These are phyloP conservation scores for Notocelia uddmanniana DNA, from an alignment of 2,888 invertebrate species.

Conservation along the genomic window DNA sequence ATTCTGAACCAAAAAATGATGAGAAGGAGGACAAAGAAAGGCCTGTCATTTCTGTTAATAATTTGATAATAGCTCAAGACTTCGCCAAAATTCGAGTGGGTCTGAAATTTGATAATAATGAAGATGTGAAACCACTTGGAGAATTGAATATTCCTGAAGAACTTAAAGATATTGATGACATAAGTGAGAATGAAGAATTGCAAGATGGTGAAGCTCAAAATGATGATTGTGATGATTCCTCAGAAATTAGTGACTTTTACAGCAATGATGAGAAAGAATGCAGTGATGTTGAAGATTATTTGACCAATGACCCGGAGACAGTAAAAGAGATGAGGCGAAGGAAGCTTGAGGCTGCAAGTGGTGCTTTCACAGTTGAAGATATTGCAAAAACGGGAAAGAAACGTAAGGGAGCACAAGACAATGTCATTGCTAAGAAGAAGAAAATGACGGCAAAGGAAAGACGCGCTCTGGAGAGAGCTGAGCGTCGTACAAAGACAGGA, in stretches of 20 bases:
- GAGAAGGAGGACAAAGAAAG: slow-evolving; percentile 59
- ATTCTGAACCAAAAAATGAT: slow-evolving; percentile 59
- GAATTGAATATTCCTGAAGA: slow-evolving; percentile 77
- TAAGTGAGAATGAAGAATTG: slow-evolving; percentile 62
- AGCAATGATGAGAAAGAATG: slow-evolving; percentile 87
- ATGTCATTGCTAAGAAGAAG: slow-evolving; percentile 62
- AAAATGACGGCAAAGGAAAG: slow-evolving; percentile 91
- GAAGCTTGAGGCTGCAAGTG: slow-evolving; percentile 82
- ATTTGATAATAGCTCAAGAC: slow-evolving; percentile 90
- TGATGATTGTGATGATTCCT: slow-evolving; percentile 84
- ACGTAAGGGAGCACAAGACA: slow-evolving; percentile 57
- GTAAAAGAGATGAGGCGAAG: slow-evolving; percentile 78
- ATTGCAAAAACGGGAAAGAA: slow-evolving; percentile 73
- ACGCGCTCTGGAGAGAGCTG: slow-evolving; percentile 90
- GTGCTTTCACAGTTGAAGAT: slow-evolving; percentile 84
- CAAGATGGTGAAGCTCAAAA: slow-evolving; percentile 58
- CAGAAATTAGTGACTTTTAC: slow-evolving; percentile 89
- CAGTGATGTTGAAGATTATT: slow-evolving; percentile 82
- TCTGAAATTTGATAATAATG: slow-evolving; percentile 87
- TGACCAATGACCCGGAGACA: slow-evolving; percentile 77
- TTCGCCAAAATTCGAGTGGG: slow-evolving; percentile 93
- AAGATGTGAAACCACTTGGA: slow-evolving; percentile 87
- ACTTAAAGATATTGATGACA: slow-evolving; percentile 77
- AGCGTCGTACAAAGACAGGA: slow-evolving; percentile 92
- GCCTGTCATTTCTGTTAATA: slow-evolving; percentile 71